Base-by-base conservation (phyloP, 2,797 vertebrate genomes). In the Melanotaenia nigrans region DNA sequence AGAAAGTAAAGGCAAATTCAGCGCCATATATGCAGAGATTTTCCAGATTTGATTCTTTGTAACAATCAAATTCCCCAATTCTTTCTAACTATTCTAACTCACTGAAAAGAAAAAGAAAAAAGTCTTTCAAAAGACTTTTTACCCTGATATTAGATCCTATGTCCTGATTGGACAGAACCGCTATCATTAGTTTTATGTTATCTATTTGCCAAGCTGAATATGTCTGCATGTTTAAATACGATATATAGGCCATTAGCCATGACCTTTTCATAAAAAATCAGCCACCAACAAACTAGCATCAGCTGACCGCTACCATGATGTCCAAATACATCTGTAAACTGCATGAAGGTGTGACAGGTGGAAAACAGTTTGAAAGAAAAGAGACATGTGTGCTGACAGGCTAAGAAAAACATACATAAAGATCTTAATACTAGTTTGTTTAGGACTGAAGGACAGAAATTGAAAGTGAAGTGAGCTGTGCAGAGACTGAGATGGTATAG, bases 381-480 rank as follows among this genome's bases (percentile, higher is more conserved):
- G 56, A 53, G 24, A 51, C 13, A 47, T 54, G 55, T n/a, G 54
- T 0, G 24, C 1, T 1, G 68, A 74, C 60, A 71, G 76, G 60
- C 32, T 16, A 68, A 65, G 64, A 70, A 30, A 75, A 70, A 72
- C 81, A 85, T 81, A 77, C 83, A 85, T 81, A 81, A 85, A 76
- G 75, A 77, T 2, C 14, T 45, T 35, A 69, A 57, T 32, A 54
- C 24, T 5, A 36, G 47, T 25, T 24, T 61, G 61, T 36, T 68
- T 70, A 61, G 75, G 73, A 65, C 13, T 1, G 71, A 71, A 22
- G 22, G 28, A 85, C 61, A 68, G 69, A 78, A 76, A 90, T 73
- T 60, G 82, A 79, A 89, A 89, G 82, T 86, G 85, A 89, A 79
- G 85, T 16, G 71, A 80, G 69, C 42, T 49, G 60, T n/a, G 22